Percentiles rank a stretch among this genome's conserved stretches.
These are phyloP conservation scores for Thalassophryne amazonica DNA, from an alignment of 2,797 vertebrate species.

Conservation along the genomic window DNA sequence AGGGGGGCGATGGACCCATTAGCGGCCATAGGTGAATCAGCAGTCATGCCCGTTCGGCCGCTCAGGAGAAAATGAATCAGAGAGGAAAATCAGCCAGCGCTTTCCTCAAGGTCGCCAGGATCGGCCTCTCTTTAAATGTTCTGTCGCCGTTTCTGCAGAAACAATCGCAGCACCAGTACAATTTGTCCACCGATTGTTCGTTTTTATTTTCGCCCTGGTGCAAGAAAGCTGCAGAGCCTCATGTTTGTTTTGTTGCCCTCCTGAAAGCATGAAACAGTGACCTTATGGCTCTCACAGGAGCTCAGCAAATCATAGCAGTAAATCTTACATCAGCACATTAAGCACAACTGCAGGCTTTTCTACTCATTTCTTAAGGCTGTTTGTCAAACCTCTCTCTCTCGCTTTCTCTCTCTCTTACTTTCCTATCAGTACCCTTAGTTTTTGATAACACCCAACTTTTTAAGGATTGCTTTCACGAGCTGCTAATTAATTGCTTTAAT, in stretches of 20 bases:
- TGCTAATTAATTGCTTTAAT: conserved; percentile 71
- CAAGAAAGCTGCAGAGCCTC: conserved; percentile 26
- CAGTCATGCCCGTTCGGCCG: conserved; percentile 23
- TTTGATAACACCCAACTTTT: conserved; percentile 53
- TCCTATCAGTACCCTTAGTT: conserved; percentile 27
- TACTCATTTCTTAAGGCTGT: conserved; percentile 25
- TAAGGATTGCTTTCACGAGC: conserved; percentile 59
- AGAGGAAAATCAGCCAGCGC: conserved; percentile 35
- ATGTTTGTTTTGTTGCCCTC: conserved; percentile 54
- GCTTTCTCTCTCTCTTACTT: not conserved
- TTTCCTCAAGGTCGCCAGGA: conserved; percentile 63
- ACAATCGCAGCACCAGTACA: conserved; percentile 64
- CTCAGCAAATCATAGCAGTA: conserved; percentile 57
- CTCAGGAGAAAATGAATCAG: conserved; percentile 44
- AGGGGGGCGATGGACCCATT: conserved; percentile 4
- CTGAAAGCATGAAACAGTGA: conserved; percentile 67
- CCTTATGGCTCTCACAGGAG: conserved; percentile 69
- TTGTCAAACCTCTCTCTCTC: conserved; percentile 27
- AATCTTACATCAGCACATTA: conserved; percentile 60
- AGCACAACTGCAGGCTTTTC: conserved; percentile 47
- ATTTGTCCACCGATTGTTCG: conserved; percentile 53
- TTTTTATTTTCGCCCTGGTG: conserved; percentile 27
- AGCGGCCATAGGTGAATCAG: conserved; percentile 48
- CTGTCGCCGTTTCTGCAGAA: conserved; percentile 62
- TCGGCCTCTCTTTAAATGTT: conserved; percentile 46